Conservation (phyloP, 2,888 invertebrate species). For the Schizotus pectinicornis region DNA sequence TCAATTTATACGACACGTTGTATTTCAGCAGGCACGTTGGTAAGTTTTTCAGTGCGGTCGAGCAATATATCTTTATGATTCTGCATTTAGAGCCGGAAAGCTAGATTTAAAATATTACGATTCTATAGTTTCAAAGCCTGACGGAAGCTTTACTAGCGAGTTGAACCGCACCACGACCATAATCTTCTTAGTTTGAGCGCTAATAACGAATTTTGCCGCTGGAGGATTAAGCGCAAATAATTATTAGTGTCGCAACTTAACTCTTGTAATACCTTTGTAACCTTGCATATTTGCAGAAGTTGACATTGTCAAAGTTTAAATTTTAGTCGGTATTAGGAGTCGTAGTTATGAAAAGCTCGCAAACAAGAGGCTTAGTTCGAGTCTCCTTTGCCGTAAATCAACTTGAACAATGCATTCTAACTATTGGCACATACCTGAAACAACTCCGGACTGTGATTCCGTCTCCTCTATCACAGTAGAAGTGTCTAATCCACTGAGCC, state of each 20-base stretch:
- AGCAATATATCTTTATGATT: conserved; percentile 2
- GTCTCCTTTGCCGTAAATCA: too few relatives aligned
- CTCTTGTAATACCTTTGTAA: too few relatives aligned
- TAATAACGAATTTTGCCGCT: background rate
- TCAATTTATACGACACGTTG: conserved; percentile 7
- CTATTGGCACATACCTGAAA: conserved; percentile 39
- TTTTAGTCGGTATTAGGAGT: too few relatives aligned
- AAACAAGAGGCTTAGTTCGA: too few relatives aligned
- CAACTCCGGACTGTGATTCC: conserved; percentile 39
- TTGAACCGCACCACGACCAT: too few relatives aligned
- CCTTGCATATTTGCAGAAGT: too few relatives aligned
- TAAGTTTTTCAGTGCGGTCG: conserved; percentile 1
- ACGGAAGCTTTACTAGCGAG: too few relatives aligned
- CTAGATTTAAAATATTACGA: too few relatives aligned
- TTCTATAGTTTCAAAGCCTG: too few relatives aligned
- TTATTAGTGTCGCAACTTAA: background rate
- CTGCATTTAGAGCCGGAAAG: background rate
- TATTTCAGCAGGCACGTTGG: conserved; percentile 1
- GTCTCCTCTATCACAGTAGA: conserved; percentile 33
- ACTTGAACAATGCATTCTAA: too few relatives aligned
- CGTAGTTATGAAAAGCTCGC: too few relatives aligned
- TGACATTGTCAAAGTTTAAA: too few relatives aligned
- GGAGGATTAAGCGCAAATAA: background rate
- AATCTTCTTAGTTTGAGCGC: background rate
- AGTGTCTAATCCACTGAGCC: conserved; percentile 56